phyloP scores from a whole-genome alignment of 2,888 invertebrate genomes.

The Dryobota labecula region DNA sequence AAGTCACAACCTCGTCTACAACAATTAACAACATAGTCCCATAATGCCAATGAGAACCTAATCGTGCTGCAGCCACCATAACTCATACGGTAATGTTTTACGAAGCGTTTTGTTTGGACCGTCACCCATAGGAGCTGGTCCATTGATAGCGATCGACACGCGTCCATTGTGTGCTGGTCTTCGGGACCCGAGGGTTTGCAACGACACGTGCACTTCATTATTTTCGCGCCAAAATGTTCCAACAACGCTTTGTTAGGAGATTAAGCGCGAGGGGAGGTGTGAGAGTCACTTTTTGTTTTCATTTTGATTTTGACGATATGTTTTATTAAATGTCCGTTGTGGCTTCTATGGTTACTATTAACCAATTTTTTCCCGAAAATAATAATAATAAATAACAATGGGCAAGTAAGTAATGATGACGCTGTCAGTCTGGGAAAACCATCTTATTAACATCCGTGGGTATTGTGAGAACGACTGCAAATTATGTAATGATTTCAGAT shows the following conservation, averaged over 20 bases:
- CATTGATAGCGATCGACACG: conserved; percentile 87
- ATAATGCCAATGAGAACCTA: conserved; percentile 59
- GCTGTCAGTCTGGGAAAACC: not conserved
- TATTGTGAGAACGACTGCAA: conserved; percentile 38
- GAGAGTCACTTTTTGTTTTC: conserved; percentile 65
- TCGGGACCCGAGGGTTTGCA: conserved; percentile 65
- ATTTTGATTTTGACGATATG: conserved; percentile 64
- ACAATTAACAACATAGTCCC: conserved; percentile 44
- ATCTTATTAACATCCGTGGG: conserved; percentile 27
- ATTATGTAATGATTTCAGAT: conserved; percentile 17
- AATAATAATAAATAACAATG: not conserved
- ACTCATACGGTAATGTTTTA: conserved; percentile 74
- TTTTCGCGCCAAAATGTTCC: conserved; percentile 90
- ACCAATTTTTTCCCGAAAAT: not conserved
- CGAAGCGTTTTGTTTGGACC: conserved; percentile 78
- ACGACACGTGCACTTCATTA: conserved; percentile 88
- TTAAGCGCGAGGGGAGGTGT: conserved; percentile 86
- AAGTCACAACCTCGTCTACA: conserved; percentile 46
- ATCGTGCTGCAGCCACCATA: conserved; percentile 61
- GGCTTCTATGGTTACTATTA: conserved; percentile 42
- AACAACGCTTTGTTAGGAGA: conserved; percentile 89
- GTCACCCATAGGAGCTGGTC: conserved; percentile 67
- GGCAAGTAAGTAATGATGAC: not conserved
- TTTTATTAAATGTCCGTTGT: conserved; percentile 60
- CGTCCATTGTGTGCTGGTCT: conserved; percentile 75